A percentile compares a stretch with the other conserved stretches of the same genome.
Evolutionary conservation across 2,113 vertebrate species (phyloP).

Genomic region (Bothrops jararaca): DNA sequence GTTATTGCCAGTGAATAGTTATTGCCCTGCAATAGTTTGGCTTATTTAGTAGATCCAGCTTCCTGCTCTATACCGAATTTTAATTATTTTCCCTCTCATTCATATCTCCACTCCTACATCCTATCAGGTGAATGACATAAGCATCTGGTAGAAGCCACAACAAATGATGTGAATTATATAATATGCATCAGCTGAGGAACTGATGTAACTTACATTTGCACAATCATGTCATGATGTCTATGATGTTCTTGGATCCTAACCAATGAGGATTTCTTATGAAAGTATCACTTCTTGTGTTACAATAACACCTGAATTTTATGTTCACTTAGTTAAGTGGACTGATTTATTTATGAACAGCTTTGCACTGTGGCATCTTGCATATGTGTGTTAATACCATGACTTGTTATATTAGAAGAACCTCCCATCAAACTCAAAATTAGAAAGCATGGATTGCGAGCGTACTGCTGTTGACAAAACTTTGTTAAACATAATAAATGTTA

Average conservation of each 20-base stretch:
- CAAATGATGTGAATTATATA: background rate
- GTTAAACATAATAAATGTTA: slow-evolving; percentile 44
- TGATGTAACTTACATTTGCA: background rate
- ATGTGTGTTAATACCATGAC: background rate
- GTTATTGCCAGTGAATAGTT: background rate
- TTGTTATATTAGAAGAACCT: background rate
- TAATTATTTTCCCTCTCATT: background rate
- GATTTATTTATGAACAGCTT: background rate
- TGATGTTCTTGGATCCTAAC: background rate
- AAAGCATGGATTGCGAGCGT: slow-evolving; percentile 27
- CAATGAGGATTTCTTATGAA: background rate
- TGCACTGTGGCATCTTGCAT: background rate
- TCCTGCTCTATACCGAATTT: background rate
- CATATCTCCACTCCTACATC: background rate
- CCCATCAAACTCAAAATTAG: background rate
- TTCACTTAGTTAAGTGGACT: background rate
- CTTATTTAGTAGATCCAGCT: background rate
- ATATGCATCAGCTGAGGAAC: background rate
- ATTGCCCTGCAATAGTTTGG: background rate
- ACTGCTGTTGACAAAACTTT: slow-evolving; percentile 31
- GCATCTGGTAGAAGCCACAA: background rate
- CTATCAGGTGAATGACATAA: background rate
- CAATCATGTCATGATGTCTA: background rate
- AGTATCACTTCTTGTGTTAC: background rate
- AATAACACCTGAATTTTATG: background rate